Evolutionary conservation across 2,113 vertebrate genomes (phyloP).

Genomic region (Nycticryphes semicollaris): DNA sequence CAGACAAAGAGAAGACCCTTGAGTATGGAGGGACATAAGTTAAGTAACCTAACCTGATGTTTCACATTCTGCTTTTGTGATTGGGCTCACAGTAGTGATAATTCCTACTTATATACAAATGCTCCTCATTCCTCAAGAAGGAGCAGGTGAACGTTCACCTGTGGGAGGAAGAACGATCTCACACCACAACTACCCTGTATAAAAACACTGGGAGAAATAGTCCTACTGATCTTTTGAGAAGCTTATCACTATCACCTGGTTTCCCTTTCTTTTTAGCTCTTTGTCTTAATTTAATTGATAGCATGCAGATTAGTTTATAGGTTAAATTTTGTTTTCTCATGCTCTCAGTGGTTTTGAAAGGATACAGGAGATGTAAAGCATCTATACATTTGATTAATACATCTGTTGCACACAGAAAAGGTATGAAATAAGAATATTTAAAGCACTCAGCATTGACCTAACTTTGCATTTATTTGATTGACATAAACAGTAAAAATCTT

Average conservation of each 20-base stretch:
- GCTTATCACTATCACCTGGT: not conserved
- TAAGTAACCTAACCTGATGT: not conserved
- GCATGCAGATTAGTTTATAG: not conserved
- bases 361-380: not conserved
- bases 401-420: not conserved
- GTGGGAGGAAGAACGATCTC: not conserved
- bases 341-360: not conserved
- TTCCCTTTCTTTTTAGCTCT: not conserved
- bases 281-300: not conserved
- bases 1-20: not conserved
- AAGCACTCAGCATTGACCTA: not conserved
- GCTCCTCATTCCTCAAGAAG: not conserved
- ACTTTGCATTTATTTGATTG: not conserved
- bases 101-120: not conserved
- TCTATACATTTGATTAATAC: not conserved
- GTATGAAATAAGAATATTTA: not conserved
- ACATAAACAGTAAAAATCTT: not conserved
- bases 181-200: not conserved
- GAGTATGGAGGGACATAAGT: not conserved
- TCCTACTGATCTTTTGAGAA: not conserved
- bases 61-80: not conserved
- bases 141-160: not conserved
- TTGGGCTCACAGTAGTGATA: not conserved
- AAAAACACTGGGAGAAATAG: not conserved
- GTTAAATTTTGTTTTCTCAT: not conserved